Evolutionary conservation across 2,888 invertebrate species (phyloP), one percentile per base, ranked within the genome.

Genomic region (Thera obeliscata): DNA sequence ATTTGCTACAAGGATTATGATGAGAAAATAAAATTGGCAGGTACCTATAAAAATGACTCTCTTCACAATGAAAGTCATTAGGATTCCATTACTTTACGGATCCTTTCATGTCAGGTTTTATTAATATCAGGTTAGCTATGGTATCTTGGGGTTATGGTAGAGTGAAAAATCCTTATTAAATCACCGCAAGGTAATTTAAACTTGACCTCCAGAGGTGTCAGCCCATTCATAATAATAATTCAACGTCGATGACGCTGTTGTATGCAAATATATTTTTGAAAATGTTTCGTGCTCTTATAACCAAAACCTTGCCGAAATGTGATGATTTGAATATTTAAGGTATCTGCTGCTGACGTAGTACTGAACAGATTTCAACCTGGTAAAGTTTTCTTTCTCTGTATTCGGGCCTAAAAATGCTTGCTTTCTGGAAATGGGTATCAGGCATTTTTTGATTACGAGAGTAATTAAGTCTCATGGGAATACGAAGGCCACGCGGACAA

Each of bases 141-240:
- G n/a, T 6, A 4, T 8, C 38, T 36, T 58, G 43, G 12, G 48
- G 56, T 12, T 11, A 22, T 35, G 22, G 38, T 48, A 46, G 41
- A 56, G 58, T 65, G 52, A 61, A 66, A 63, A 63, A 66, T 60
- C 63, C 41, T 48, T 48, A 65, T 43, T n/a, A 56, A 61, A 57
- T 61, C 56, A 58, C 46, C 35, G 58, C 58, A 64, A 55, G 11
- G 38, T 59, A 56, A 69, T 63, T 66, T 69, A 6, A n/a, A 59
- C 33, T 61, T 65, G 68, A 63, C 56, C 65, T 54, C 36, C 43
- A n/a, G 59, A 64, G 69, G 66, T 69, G 52, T 35, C 60, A 46
- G n/a, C 41, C 38, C 57, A 64, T 66, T 61, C 54, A 63, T 69
- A 69, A 69, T 46, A 62, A 62, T 69, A 60, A 66, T 11, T 66